Evolutionary conservation across 2,888 invertebrate species (phyloP).

Genomic region (Nebria salina): DNA sequence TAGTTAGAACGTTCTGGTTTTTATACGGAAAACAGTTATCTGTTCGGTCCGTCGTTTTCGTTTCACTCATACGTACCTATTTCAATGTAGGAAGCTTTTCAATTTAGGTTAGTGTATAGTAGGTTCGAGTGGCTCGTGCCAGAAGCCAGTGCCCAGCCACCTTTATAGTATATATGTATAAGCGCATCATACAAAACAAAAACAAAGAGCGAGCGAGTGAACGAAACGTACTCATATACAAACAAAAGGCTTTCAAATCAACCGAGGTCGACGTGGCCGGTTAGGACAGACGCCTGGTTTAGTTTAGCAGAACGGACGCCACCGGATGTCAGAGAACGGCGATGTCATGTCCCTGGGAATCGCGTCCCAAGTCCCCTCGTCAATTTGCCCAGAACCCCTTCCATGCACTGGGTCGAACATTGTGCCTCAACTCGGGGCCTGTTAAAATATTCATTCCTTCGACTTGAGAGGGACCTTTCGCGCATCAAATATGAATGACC

Average conservation of each 20-base stretch:
- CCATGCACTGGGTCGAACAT: slow-evolving; percentile 29
- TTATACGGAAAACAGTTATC: slow-evolving; percentile 33
- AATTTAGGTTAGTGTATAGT: slow-evolving; percentile 19
- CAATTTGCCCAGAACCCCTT: slow-evolving; percentile 28
- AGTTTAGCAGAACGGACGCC: slow-evolving; percentile 7
- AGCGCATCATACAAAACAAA: slow-evolving; percentile 5
- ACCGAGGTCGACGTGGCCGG: slow-evolving; percentile 24
- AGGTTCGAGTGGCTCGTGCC: not conserved
- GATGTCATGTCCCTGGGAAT: slow-evolving; percentile 9
- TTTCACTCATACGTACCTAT: slow-evolving; percentile 19
- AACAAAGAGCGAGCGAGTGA: not conserved
- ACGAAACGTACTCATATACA: not conserved
- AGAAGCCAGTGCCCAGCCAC: not conserved
- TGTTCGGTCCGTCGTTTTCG: slow-evolving; percentile 16
- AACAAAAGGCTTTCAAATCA: slow-evolving; percentile 20
- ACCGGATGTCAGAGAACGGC: slow-evolving; percentile 1
- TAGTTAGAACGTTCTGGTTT: slow-evolving; percentile 20
- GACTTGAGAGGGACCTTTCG: slow-evolving; percentile 54
- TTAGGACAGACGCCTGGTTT: not conserved
- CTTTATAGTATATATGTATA: not conserved
- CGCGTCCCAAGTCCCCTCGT: slow-evolving; percentile 37
- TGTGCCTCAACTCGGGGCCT: slow-evolving; percentile 25
- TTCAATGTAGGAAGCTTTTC: slow-evolving; percentile 11
- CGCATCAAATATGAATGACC: slow-evolving; percentile 56
- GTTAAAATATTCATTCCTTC: slow-evolving; percentile 56